Evolutionary conservation across 2,797 vertebrate genomes (phyloP), one percentile per base, ranked within the genome.

Genomic region (Chromis chromis): DNA sequence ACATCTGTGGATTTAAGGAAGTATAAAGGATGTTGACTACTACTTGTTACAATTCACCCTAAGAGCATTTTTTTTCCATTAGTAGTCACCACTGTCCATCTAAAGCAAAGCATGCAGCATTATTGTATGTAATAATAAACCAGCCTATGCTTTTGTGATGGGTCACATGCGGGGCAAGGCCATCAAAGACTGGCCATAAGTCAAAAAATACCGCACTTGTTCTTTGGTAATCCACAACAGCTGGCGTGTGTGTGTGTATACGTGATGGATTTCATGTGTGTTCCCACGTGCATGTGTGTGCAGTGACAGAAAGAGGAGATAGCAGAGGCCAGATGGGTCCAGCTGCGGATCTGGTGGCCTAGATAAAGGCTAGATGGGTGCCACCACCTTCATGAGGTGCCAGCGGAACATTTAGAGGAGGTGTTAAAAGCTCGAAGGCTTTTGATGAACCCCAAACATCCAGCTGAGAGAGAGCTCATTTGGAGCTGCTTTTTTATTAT

Each of bases 261-360:
- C n/a, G 64, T 71, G 62, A 74, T 77, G 66, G 78, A 81, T 83
- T 70, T 78, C 55, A 63, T 78, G 68, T 65, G 42, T 57, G 70
- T 65, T 17, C 46, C 53, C 69, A 67, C 14, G 28, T 70, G 52
- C 50, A 50, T 71, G 82, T 79, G 74, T 80, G 67, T 77, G 4
- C 71, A 2, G 59, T 28, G 65, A 81, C 65, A 63, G 48, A 73
- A 64, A 48, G 68, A 68, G 74, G 68, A 82, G 83, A 84, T 79
- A 72, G 79, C 65, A 27, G 24, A 24, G 71, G 85, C 87, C 93
- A 93, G 91, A 93, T 94, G 93, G 86, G 91, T 89, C 86, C 93
- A 93, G 92, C 85, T 94, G 92, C 84, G 76, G 84, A 85, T 92
- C 86, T 91, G 89, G 78, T 93, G 93, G 86, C 93, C 93, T 92